Conservation (phyloP, 2,888 invertebrate genomes). For the Orchesellides sinensis region DNA sequence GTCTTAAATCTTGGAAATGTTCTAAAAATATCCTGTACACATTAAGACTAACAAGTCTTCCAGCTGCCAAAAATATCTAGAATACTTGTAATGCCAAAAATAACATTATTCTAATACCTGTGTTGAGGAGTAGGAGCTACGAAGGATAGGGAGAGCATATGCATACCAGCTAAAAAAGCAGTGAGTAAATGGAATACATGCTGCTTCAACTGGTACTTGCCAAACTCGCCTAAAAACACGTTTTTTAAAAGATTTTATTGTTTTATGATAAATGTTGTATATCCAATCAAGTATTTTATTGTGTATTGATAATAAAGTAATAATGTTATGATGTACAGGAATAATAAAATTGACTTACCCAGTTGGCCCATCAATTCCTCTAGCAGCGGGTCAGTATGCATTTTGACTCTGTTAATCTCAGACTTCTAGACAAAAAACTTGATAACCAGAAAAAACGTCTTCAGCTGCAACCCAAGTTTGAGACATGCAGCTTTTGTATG, state of each 20-base stretch:
- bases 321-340: no score
- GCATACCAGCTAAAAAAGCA: slow-evolving; percentile 73
- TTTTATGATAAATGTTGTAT: not conserved
- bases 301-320: no score
- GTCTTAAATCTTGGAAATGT: no score
- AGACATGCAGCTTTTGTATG: not conserved
- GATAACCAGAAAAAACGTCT: not conserved
- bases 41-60: not conserved
- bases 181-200: slow-evolving; percentile 68
- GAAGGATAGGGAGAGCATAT: slow-evolving; percentile 72
- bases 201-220: slow-evolving; percentile 70
- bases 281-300: no score
- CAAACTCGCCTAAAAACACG: slow-evolving; percentile 66
- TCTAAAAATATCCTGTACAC: not conserved
- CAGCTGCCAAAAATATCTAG: not conserved
- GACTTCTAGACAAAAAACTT: not conserved
- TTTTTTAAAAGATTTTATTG: not conserved
- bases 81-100: not conserved
- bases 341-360: slow-evolving; percentile 52
- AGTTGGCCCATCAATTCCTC: slow-evolving; percentile 67
- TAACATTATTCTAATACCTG: slow-evolving; percentile 32
- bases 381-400: slow-evolving; percentile 64
- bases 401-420: not conserved
- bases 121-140: slow-evolving; percentile 71
- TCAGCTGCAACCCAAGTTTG: slow-evolving; percentile 3